These are phyloP conservation scores for Psittacula derbiana DNA, from an alignment of 2,797 vertebrate species.

Conservation along the genomic window DNA sequence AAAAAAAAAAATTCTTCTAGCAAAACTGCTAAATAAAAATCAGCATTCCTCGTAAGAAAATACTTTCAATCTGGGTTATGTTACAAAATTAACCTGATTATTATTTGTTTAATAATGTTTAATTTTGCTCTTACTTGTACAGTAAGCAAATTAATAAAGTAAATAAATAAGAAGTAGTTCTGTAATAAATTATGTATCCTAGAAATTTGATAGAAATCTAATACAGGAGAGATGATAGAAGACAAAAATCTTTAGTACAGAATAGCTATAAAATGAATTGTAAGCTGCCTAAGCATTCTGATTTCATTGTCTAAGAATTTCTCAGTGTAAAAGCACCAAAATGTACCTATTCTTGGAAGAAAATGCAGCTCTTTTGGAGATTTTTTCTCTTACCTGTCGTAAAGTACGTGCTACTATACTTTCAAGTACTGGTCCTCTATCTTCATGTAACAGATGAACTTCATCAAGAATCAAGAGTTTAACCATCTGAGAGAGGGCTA, in stretches of 20 bases:
- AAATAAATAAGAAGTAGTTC: not conserved
- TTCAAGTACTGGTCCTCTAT: conserved; percentile 96
- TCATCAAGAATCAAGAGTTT: conserved; percentile 95
- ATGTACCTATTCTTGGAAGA: not conserved
- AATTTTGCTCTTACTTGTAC: not conserved
- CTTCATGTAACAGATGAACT: conserved; percentile 96
- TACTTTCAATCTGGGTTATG: not conserved
- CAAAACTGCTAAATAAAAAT: not conserved
- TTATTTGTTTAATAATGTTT: not conserved
- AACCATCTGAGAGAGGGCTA: conserved; percentile 94
- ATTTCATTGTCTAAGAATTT: not conserved
- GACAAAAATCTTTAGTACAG: not conserved
- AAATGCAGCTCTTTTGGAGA: not conserved
- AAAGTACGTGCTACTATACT: conserved; percentile 96
- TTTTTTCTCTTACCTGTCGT: conserved; percentile 83
- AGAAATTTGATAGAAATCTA: not conserved
- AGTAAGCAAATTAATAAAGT: not conserved
- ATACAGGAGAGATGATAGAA: not conserved
- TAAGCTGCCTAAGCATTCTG: not conserved
- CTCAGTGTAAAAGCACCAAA: not conserved
- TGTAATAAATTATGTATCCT: not conserved
- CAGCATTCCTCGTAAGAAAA: not conserved
- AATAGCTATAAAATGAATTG: not conserved
- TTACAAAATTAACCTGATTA: not conserved
- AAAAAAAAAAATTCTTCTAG: not conserved